These are phyloP conservation scores for Enteromius argenteus DNA, from an alignment of 2,797 vertebrate genomes.

Conservation along the genomic window DNA sequence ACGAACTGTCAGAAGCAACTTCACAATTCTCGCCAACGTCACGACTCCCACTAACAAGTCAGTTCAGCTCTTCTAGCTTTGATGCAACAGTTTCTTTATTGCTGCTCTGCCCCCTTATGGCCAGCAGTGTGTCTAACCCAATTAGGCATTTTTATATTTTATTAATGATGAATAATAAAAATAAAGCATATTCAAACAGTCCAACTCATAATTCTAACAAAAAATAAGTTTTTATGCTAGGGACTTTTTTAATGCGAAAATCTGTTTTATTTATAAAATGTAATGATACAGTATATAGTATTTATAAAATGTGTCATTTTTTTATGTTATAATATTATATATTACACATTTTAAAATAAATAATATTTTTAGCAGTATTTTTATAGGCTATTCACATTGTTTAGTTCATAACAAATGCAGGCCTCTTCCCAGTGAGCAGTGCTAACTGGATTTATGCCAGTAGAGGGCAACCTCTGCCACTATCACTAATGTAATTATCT, in stretches of 20 bases:
- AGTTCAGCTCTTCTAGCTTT: slow-evolving; percentile 70
- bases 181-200: background rate
- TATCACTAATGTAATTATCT: slow-evolving; percentile 66
- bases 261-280: background rate
- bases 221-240: background rate
- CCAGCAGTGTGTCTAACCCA: background rate
- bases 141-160: background rate
- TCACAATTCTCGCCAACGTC: slow-evolving; percentile 93
- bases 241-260: background rate
- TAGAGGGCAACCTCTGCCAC: slow-evolving; percentile 66
- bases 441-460: slow-evolving; percentile 59
- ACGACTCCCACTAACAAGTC: slow-evolving; percentile 92
- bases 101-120: slow-evolving; percentile 1
- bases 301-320: background rate
- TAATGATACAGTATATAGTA: background rate
- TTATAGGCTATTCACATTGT: background rate
- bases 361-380: background rate
- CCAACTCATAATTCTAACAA: background rate
- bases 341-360: background rate
- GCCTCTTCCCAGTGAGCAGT: slow-evolving; percentile 55
- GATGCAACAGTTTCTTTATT: slow-evolving; percentile 3
- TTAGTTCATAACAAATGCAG: slow-evolving; percentile 18
- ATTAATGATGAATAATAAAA: background rate
- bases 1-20: slow-evolving; percentile 94
- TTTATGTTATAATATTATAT: background rate